Evolutionary conservation across 37 sponge, comb jelly and placozoan genomes (phyloP), one percentile per base, ranked within the genome.

Genomic region (Diacarnus erythraeanus): DNA sequence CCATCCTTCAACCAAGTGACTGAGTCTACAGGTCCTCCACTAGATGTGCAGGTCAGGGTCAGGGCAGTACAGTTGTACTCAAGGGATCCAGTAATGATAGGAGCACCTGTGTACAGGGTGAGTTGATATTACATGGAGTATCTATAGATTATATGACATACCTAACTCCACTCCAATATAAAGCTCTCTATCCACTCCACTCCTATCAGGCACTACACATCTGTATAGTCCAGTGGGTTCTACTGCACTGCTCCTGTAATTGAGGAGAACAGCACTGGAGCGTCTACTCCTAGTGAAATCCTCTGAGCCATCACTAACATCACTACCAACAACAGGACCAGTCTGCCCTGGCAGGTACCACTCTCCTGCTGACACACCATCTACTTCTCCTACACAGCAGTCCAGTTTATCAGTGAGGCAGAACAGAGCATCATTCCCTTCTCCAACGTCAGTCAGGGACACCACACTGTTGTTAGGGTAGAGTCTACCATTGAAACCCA

Each of bases 1-100:
- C 79, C 79, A 79, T 79, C 42, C 56, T 35, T 68, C 22, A 21
- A 51, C 79, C 79, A 79, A 25, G 38, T 30, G 51, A 79, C 79
- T 37, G 54, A 18, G 54, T n/a, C 64, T 54, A 44, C 29, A 29
- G 79, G 79, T 63, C 69, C 54, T 63, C 79, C 69, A 79, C 35
- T 68, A 42, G 69, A 68, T 33, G 57, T 68, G 40, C 79, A 79
- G 36, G 69, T 79, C 34, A 79, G 75, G 57, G 37, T 56, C 37
- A 57, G 68, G 21, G 38, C 3, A 2, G 37, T 3, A 3, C 36
- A 38, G 37, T 29, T 30, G 68, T 67, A 67, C 6, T 20, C 68
- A 37, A 67, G 37, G 51, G 58, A 21, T 56, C 58, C 58, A 56
- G 12, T 26, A 44, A 26, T 42, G 73, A 72, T 72, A 3, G 73